These are phyloP conservation scores for Anseranas semipalmata DNA, from an alignment of 2,113 vertebrate species.

Conservation along the genomic window DNA sequence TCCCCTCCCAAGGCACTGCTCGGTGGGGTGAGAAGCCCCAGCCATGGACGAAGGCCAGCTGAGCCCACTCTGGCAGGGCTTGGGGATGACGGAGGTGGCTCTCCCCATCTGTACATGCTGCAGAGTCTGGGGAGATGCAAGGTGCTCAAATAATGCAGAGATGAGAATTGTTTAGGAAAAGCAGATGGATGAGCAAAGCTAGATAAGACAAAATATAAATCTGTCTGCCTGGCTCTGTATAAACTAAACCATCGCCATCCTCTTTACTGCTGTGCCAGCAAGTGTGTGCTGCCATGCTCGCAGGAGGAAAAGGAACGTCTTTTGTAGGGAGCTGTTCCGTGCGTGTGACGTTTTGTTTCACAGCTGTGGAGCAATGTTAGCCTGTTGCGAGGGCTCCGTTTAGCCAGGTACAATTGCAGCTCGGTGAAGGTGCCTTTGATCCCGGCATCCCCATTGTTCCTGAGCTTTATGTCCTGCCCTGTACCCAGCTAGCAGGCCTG, in stretches of 20 bases:
- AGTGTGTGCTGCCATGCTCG: neutral
- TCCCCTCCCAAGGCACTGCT: neutral
- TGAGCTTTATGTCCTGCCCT: conserved; percentile 19
- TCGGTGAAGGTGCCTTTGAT: conserved; percentile 43
- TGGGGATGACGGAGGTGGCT: accelerated
- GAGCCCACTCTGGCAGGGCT: neutral
- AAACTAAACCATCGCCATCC: neutral
- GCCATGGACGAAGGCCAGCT: accelerated
- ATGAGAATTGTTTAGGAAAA: neutral
- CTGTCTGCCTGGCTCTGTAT: neutral
- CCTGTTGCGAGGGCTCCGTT: neutral
- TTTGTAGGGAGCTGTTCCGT: neutral
- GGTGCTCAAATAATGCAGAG: neutral
- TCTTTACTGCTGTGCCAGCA: neutral
- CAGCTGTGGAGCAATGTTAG: neutral
- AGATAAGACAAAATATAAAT: neutral
- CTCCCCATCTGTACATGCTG: neutral
- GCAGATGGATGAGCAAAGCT: neutral
- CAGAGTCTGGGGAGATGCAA: neutral
- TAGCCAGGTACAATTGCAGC: neutral
- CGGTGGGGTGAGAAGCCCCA: neutral
- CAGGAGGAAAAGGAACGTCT: neutral
- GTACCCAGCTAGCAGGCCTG: neutral
- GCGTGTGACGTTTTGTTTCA: neutral
- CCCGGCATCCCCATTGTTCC: neutral